Base-by-base conservation (phyloP, 2,888 invertebrate genomes). In the Phaonia tiefii region DNA sequence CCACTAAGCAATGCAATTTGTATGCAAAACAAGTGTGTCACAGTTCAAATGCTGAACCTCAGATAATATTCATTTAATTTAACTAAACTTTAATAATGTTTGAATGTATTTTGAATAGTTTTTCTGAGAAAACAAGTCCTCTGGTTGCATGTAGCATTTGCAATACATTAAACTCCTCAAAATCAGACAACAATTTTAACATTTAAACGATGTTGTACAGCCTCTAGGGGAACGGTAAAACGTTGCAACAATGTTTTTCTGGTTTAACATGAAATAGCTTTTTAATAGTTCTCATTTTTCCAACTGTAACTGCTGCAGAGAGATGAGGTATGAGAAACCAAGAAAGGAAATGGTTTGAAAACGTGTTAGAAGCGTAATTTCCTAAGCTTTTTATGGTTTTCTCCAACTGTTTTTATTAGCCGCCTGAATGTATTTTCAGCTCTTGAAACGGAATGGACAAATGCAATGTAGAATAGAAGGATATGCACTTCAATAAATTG, bases 201-300 rank as follows among this genome's bases (percentile, higher is more conserved):
- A 54, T 54, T 25, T 22, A 49, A 49, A 49, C 20, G 20, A 7
- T 17, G 54, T 46, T 22, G 25, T 25, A 22, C 25, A 22, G 22
- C 13, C 54, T 54, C 13, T 22, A 13, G 54, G 54, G 11, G 44
- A 44, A 22, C 22, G 5, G 51, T 22, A 20, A 20, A 2, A 25
- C 31, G 31, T 31, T 31, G 54, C 54, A 54, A 54, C 54, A 54
- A 22, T 54, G 54, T 54, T 8, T 54, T 22, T 22, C 54, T 54
- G 54, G 54, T 54, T 54, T 22, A 54, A 54, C 54, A 54, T 54
- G 54, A 54, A 54, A 54, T 54, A 25, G 22, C 54, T 25, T 54
- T 54, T 54, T 54, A 54, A 54, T 54, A 54, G 54, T 54, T 54
- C 17, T 22, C 54, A 54, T 54, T 8, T 54, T 31, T 31, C 31